A percentile compares a stretch with the other conserved stretches of the same genome.
Evolutionary conservation across 2,797 vertebrate genomes (phyloP).

Genomic region (Lerista edwardsae): DNA sequence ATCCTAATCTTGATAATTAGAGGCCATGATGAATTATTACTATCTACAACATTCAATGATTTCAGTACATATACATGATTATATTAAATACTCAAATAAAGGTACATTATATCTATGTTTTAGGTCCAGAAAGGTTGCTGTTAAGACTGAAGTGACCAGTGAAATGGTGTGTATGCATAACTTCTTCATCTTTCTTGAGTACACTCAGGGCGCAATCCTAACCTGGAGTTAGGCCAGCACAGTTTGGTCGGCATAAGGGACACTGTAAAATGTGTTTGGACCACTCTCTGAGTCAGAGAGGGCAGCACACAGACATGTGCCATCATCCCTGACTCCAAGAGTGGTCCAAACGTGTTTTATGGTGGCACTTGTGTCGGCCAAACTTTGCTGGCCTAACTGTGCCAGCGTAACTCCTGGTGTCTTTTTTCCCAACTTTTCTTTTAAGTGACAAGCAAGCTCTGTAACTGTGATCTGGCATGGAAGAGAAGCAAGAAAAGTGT

Average conservation of each 20-base stretch:
- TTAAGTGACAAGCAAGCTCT: not conserved
- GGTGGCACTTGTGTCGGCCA: too few relatives aligned
- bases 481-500: not conserved
- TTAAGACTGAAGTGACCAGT: not conserved
- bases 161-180: too few relatives aligned
- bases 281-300: too few relatives aligned
- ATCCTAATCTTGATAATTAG: not conserved
- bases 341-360: too few relatives aligned
- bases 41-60: not conserved
- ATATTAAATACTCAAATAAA: not conserved
- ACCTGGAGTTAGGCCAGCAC: too few relatives aligned
- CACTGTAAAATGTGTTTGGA: too few relatives aligned
- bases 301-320: too few relatives aligned
- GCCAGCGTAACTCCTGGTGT: too few relatives aligned
- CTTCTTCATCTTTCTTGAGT: not conserved
- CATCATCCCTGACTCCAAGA: too few relatives aligned
- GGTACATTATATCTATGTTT: not conserved
- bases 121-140: not conserved
- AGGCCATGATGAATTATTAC: not conserved
- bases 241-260: too few relatives aligned
- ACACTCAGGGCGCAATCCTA: too few relatives aligned
- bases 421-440: not conserved
- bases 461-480: not conserved
- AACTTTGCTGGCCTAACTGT: too few relatives aligned
- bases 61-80: not conserved